These are phyloP conservation scores for Hystrix brachyura DNA, from an alignment of 2,113 vertebrate genomes.

Conservation along the genomic window DNA sequence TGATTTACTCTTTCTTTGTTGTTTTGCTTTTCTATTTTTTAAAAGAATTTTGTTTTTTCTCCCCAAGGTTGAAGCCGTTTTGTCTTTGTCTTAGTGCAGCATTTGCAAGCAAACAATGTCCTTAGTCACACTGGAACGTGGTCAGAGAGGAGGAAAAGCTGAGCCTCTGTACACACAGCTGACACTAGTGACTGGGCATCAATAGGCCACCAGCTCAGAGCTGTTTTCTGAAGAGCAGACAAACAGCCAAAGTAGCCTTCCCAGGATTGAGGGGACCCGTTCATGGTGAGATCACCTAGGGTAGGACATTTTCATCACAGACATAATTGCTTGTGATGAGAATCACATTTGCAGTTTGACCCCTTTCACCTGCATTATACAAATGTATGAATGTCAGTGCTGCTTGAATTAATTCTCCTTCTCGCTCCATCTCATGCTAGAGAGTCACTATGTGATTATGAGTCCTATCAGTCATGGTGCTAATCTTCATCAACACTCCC, in stretches of 20 bases:
- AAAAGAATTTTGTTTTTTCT: neutral
- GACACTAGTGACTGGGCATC: neutral
- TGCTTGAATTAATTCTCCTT: neutral
- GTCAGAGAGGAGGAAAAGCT: neutral
- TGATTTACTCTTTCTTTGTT: neutral
- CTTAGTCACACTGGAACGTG: neutral
- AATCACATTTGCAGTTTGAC: neutral
- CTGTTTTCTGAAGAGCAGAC: neutral
- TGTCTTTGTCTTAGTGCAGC: neutral
- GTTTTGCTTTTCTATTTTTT: slow-evolving; percentile 18
- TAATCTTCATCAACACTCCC: neutral
- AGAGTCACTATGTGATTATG: neutral
- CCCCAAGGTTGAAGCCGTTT: neutral
- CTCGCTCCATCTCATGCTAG: neutral
- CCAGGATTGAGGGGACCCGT: neutral
- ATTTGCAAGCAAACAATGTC: neutral
- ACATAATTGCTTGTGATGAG: neutral
- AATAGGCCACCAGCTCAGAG: neutral
- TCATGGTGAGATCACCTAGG: no score
- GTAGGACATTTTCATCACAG: neutral
- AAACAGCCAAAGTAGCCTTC: neutral
- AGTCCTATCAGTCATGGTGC: neutral
- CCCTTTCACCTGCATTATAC: neutral
- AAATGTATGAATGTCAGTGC: neutral
- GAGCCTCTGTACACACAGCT: neutral